phyloP scores from a whole-genome alignment of 1,140 invertebrate species.

The Stegodyphus mimosarum region DNA sequence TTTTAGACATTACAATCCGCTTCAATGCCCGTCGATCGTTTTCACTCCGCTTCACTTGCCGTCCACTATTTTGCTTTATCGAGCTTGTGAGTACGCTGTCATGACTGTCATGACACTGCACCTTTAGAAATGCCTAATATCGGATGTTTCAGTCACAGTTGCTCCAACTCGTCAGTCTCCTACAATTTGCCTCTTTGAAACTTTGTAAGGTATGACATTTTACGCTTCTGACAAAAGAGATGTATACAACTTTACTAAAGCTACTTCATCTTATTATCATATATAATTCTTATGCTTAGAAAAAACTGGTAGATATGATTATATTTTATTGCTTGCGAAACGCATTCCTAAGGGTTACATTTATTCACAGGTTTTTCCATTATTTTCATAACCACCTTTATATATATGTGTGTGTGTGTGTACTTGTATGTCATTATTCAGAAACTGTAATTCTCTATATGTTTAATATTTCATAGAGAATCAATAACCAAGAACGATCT shows the following conservation, averaged over 20 bases:
- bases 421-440: too few species aligned
- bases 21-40: background rate
- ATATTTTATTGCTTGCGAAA: background rate
- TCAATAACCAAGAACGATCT: too few species aligned
- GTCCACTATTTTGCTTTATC: background rate
- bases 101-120: too few species aligned
- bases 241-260: background rate
- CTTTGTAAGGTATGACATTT: background rate
- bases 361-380: background rate
- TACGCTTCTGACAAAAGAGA: background rate
- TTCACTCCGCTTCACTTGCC: background rate
- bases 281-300: background rate
- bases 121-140: background rate
- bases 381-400: constrained; percentile 3
- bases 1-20: constrained; percentile 9
- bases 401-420: too few species aligned
- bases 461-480: too few species aligned
- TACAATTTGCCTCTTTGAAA: background rate
- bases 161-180: background rate
- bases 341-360: background rate
- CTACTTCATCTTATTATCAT: background rate
- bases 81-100: background rate
- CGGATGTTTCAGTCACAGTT: background rate
- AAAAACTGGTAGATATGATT: background rate
- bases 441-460: too few species aligned